phyloP scores from a whole-genome alignment of 2,797 vertebrate genomes.

The Austrolebias charrua region DNA sequence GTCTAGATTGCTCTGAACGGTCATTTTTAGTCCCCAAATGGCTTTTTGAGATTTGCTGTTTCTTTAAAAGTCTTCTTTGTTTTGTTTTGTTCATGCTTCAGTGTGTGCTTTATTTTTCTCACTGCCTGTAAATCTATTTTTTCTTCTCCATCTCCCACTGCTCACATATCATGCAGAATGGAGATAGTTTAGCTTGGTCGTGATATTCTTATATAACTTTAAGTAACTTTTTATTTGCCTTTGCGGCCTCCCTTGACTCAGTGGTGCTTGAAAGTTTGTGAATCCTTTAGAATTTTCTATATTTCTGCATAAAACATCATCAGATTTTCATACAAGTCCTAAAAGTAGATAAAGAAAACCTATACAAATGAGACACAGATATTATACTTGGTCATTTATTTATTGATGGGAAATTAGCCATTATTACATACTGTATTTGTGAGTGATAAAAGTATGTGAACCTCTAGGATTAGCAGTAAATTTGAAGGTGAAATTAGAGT shows the following conservation, averaged over 20 bases:
- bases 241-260: slow-evolving; percentile 21
- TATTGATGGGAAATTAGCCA: no score
- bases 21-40: slow-evolving; percentile 21
- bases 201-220: slow-evolving; percentile 66
- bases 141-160: slow-evolving; percentile 38
- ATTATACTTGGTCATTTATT: no score
- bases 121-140: slow-evolving; percentile 14
- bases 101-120: slow-evolving; percentile 18
- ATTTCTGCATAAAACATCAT: no score
- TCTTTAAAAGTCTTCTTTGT: slow-evolving; percentile 7
- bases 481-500: no score
- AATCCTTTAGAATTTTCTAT: no score
- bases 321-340: no score
- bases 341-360: no score
- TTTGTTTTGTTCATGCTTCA: slow-evolving; percentile 20
- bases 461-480: no score
- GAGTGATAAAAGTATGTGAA: no score
- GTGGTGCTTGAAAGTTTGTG: slow-evolving; percentile 12
- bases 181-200: slow-evolving; percentile 36
- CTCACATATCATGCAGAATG: slow-evolving; percentile 34
- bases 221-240: slow-evolving; percentile 56
- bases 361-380: no score
- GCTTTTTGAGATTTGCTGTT: slow-evolving; percentile 20
- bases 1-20: neutral
- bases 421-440: no score